Conservation (phyloP, 1,140 invertebrate genomes). For the Drosophila malerkotliana region DNA sequence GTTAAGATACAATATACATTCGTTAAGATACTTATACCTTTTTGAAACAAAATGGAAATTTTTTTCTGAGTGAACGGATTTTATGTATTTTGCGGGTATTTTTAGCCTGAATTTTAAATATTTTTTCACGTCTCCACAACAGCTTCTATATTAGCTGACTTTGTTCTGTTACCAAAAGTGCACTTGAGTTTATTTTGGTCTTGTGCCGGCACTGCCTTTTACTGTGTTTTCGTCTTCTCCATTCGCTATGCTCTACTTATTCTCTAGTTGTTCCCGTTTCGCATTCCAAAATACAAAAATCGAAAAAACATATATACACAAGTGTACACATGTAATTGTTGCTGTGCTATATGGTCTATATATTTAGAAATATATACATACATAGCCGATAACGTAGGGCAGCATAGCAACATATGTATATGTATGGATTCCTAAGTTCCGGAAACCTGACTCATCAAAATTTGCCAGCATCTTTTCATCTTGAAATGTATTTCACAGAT, state of each 20-base stretch:
- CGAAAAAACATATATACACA: background rate
- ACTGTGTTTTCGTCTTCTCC: constrained; percentile 31
- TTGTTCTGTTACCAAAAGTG: constrained; percentile 21
- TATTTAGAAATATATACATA: constrained; percentile 2
- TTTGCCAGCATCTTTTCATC: background rate
- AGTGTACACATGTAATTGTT: constrained; percentile 24
- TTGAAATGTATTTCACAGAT: background rate
- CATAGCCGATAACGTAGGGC: constrained; percentile 34
- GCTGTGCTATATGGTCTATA: constrained; percentile 23
- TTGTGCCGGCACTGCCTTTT: constrained; percentile 37
- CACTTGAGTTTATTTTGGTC: constrained; percentile 69
- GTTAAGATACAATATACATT: constrained; percentile 4
- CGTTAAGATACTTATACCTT: constrained; percentile 3
- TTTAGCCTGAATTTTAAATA: constrained; percentile 50
- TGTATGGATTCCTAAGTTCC: constrained; percentile 11
- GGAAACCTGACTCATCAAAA: constrained; percentile 11
- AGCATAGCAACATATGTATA: constrained; percentile 35
- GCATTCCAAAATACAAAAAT: constrained; percentile 55
- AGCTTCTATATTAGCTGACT: constrained; percentile 26
- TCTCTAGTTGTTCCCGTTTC: constrained; percentile 34
- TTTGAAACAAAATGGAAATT: constrained; percentile 1
- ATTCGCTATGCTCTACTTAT: constrained; percentile 46
- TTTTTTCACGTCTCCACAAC: constrained; percentile 31
- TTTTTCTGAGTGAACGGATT: constrained; percentile 8
- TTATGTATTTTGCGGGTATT: constrained; percentile 38